Percentiles rank a stretch among this genome's conserved stretches.
Conservation (phyloP, 2,888 invertebrate genomes). For the Geotrupes spiniger region DNA sequence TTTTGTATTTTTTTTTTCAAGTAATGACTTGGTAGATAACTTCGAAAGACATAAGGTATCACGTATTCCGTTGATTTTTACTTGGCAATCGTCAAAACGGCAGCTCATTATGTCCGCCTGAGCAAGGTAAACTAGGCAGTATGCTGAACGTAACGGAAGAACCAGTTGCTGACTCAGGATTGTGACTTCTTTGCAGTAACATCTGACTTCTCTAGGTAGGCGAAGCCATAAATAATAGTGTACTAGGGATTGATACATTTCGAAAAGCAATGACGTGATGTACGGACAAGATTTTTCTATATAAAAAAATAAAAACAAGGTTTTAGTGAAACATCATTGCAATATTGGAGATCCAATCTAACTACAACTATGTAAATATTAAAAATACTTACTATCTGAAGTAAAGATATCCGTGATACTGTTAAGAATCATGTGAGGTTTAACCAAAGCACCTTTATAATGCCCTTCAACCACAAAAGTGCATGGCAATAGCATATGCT, state of each 20-base stretch:
- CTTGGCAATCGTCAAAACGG: slow-evolving; percentile 37
- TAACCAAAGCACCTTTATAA: no score
- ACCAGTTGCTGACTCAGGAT: slow-evolving; percentile 38
- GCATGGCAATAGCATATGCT: no score
- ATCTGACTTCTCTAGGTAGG: slow-evolving; percentile 37
- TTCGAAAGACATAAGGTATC: slow-evolving; percentile 33
- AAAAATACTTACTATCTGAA: no score
- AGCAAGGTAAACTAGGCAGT: slow-evolving; percentile 36
- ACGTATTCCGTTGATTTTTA: slow-evolving; percentile 37
- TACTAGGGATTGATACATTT: slow-evolving; percentile 33
- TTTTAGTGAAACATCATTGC: no score
- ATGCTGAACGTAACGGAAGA: slow-evolving; percentile 36
- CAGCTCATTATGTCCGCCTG: slow-evolving; percentile 37
- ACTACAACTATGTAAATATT: no score
- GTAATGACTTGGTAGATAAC: not conserved
- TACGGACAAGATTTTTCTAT: slow-evolving; percentile 4
- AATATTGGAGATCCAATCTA: no score
- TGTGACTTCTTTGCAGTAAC: slow-evolving; percentile 33
- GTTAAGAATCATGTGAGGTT: no score
- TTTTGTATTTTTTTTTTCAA: slow-evolving; percentile 1
- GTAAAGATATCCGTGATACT: no score
- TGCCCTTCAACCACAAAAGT: no score
- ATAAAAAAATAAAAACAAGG: slow-evolving; percentile 10
- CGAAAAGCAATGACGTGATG: slow-evolving; percentile 25
- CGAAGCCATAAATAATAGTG: slow-evolving; percentile 33